A percentile compares a stretch with the other conserved stretches of the same genome.
Conservation (phyloP, 2,113 vertebrate species). For the Dipodomys merriami region DNA sequence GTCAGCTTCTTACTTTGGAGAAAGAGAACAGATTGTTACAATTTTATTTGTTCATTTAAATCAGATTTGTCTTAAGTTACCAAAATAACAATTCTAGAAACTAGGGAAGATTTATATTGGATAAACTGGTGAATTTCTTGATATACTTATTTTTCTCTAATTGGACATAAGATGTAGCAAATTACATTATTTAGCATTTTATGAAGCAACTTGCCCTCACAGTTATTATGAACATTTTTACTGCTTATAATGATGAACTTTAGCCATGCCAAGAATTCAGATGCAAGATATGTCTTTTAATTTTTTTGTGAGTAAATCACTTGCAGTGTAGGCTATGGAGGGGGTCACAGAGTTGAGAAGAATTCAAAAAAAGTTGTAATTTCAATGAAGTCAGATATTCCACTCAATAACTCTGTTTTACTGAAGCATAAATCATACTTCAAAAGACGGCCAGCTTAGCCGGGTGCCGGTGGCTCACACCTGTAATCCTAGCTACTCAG, state of each 20-base stretch:
- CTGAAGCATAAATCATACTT: not conserved
- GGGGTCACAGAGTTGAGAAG: not conserved
- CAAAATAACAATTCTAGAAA: conserved; percentile 42
- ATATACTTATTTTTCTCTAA: not conserved
- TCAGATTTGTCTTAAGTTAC: not conserved
- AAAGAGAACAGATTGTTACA: conserved; percentile 33
- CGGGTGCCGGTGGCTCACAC: too few species aligned
- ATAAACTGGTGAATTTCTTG: not conserved
- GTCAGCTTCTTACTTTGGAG: conserved; percentile 11
- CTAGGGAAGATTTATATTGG: not conserved
- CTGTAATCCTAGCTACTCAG: too few species aligned
- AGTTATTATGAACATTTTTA: not conserved
- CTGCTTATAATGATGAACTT: not conserved
- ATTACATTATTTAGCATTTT: not conserved
- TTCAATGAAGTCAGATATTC: not conserved
- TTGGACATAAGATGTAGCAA: not conserved
- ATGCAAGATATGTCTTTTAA: not conserved
- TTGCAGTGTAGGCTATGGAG: not conserved
- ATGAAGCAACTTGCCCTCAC: not conserved
- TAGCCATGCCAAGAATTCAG: not conserved
- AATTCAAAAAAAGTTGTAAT: not conserved
- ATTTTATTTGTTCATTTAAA: conserved; percentile 18
- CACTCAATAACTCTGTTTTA: not conserved
- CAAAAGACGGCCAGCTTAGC: not conserved
- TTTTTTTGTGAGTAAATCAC: not conserved